Percentiles rank a stretch among this genome's conserved stretches.
These are phyloP conservation scores for Napeogenes inachia DNA, from an alignment of 2,888 invertebrate species.

Conservation along the genomic window DNA sequence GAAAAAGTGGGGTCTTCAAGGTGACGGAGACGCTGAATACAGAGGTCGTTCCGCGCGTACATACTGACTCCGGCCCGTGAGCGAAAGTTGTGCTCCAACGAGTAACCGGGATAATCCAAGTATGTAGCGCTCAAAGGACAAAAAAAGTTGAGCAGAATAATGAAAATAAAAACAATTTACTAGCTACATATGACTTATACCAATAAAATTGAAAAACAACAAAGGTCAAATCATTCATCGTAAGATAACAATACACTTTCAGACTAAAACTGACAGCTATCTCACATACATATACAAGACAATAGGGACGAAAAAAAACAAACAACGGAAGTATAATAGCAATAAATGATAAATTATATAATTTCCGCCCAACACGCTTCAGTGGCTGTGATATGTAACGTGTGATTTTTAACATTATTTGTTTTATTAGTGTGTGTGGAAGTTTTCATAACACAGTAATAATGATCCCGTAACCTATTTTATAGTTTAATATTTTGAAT, in stretches of 20 bases:
- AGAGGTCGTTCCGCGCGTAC: too few species aligned
- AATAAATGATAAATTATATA: slow-evolving; percentile 34
- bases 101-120: too few species aligned
- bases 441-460: too few species aligned
- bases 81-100: too few species aligned
- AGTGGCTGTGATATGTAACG: slow-evolving; percentile 3
- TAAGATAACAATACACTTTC: slow-evolving; percentile 31
- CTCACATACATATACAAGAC: slow-evolving; percentile 33
- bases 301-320: slow-evolving; percentile 53
- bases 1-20: too few species aligned
- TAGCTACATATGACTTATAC: slow-evolving; percentile 2
- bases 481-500: too few species aligned
- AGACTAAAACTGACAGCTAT: slow-evolving; percentile 20
- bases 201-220: not conserved
- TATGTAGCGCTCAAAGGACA: too few species aligned
- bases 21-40: too few species aligned
- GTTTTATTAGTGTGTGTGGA: too few species aligned
- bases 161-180: not conserved
- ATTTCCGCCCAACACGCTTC: slow-evolving; percentile 23
- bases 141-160: not conserved
- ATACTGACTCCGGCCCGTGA: too few species aligned
- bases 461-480: too few species aligned
- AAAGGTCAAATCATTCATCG: slow-evolving; percentile 9
- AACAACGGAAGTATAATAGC: slow-evolving; percentile 51
- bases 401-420: not conserved